Base-by-base conservation (phyloP, 1,140 invertebrate species). In the Drosophila pachea region DNA sequence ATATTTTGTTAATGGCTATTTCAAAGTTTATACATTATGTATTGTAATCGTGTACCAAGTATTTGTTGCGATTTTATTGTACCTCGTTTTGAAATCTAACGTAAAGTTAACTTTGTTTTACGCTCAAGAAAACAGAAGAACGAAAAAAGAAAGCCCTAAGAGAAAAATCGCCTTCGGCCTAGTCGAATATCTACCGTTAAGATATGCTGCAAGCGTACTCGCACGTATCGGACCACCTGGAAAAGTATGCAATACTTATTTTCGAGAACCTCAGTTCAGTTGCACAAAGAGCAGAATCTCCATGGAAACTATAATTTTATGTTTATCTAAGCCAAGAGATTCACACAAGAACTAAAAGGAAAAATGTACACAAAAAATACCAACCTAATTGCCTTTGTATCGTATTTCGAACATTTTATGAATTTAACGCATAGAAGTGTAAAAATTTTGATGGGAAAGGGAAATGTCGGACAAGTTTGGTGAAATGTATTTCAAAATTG, bases 331-430 rank as follows among this genome's bases (percentile, higher is more conserved):
- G 43, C 33, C 62, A 68, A 22, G 22, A 22, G 22, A 73, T 63
- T 73, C 60, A 79, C 63, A 73, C 47, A 14, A 56, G 16, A 22
- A 55, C 67, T 11, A 49, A 48, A 29, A 77, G 65, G 40, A 63
- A 75, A 54, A 59, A 32, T 22, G 22, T 22, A 40, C 36, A 33
- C 4, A 7, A 7, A 70, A 59, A 65, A 74, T 61, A 60, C 45
- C 63, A 64, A 84, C 79, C 79, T 76, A 86, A 84, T 63, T 84
- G 79, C 79, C 79, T 84, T 84, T 79, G 81, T 84, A 84, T 84
- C 78, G 78, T 82, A 82, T 82, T 82, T 84, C 73, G 68, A 83
- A 78, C 79, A 84, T 79, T 83, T 79, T 70, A 83, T 83, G 79
- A 83, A 83, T 84, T 83, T 83, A 83, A 22, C 66, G 73, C 69